These are phyloP conservation scores for Coptodon rendalli DNA, from an alignment of 2,113 vertebrate genomes.

Conservation along the genomic window DNA sequence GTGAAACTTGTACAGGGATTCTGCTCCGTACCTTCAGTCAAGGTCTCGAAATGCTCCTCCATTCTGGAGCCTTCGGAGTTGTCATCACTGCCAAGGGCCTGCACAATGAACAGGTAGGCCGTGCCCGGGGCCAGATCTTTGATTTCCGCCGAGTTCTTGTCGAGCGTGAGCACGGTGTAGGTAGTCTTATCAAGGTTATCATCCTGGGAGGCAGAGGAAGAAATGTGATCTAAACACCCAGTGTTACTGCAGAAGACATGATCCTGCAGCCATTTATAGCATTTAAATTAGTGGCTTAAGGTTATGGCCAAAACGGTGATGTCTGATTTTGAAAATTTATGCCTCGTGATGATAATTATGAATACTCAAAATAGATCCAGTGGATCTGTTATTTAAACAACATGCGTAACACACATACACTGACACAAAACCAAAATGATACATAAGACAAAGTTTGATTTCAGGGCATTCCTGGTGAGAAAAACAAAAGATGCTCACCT, in stretches of 20 bases:
- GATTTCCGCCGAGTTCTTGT: conserved; percentile 79
- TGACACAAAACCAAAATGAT: neutral
- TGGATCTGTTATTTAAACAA: neutral
- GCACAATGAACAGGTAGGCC: conserved; percentile 83
- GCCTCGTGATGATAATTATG: neutral
- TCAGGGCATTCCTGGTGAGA: neutral
- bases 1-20: neutral
- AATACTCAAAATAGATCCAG: neutral
- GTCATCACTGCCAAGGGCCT: conserved; percentile 77
- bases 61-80: conserved; percentile 71
- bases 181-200: conserved; percentile 78
- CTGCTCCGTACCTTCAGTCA: conserved; percentile 46
- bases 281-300: neutral
- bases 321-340: neutral
- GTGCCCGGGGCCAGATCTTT: conserved; percentile 78
- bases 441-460: neutral
- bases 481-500: conserved; percentile 65
- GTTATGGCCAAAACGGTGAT: neutral
- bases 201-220: conserved; percentile 33
- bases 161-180: conserved; percentile 81
- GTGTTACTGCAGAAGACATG: neutral
- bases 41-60: conserved; percentile 84
- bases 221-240: neutral
- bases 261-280: neutral
- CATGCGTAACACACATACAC: neutral